phyloP scores from a whole-genome alignment of 2,797 vertebrate genomes.

The Chloroceryle inda region DNA sequence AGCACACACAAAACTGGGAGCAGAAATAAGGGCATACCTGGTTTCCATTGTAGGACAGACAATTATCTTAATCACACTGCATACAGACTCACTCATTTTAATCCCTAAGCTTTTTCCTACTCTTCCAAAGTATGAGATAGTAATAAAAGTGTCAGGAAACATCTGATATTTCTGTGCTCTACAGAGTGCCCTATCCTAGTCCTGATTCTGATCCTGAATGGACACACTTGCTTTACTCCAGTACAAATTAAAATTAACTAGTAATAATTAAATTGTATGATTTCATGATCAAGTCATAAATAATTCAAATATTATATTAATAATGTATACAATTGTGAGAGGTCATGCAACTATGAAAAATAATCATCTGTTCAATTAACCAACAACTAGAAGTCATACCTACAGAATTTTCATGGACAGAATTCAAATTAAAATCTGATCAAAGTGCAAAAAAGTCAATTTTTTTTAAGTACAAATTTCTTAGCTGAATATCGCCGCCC shows the following conservation, averaged over 20 bases:
- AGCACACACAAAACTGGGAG: not conserved
- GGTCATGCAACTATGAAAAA: not conserved
- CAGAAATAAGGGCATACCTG: not conserved
- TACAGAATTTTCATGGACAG: conserved; percentile 25
- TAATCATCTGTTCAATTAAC: conserved; percentile 23
- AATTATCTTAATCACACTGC: not conserved
- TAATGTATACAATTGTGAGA: not conserved
- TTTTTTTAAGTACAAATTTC: not conserved
- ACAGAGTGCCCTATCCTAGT: not conserved
- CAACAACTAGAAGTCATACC: not conserved
- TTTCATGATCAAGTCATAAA: not conserved
- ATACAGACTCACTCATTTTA: not conserved
- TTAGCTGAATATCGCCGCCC: not conserved
- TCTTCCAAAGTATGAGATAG: not conserved
- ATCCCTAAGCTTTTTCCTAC: not conserved
- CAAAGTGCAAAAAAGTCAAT: conserved; percentile 39
- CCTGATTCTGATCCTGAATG: not conserved
- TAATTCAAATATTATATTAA: conserved; percentile 12
- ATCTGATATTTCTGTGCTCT: not conserved
- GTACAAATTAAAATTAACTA: not conserved
- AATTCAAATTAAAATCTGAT: conserved; percentile 40
- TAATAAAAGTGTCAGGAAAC: not conserved
- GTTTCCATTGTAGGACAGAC: not conserved
- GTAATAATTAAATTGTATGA: not conserved
- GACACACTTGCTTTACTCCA: not conserved